Conservation (phyloP, 2,888 invertebrate species). For the Andrena chrysosceles region DNA sequence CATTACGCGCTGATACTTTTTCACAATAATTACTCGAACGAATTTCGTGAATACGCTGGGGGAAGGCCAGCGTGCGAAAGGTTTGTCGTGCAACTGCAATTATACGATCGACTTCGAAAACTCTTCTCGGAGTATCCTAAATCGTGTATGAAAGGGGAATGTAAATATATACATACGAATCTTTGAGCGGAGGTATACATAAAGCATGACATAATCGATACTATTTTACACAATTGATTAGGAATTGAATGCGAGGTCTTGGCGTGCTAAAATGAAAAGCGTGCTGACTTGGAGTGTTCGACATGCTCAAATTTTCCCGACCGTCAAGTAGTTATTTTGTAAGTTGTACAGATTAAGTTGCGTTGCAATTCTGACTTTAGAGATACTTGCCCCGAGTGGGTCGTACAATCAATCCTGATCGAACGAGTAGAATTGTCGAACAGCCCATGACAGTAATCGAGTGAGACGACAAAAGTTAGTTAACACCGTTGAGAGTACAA, state of each 20-base stretch:
- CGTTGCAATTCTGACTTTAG: not conserved
- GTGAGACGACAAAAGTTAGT: slow-evolving; percentile 23
- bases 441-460: slow-evolving; percentile 27
- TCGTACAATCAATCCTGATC: not conserved
- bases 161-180: slow-evolving; percentile 44
- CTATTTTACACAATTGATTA: slow-evolving; percentile 51
- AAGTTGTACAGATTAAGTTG: not conserved
- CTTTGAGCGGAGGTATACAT: slow-evolving; percentile 26
- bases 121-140: not conserved
- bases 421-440: not conserved
- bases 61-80: not conserved
- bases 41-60: not conserved
- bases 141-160: slow-evolving; percentile 12
- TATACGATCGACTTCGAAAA: not conserved
- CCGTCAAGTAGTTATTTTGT: slow-evolving; percentile 6
- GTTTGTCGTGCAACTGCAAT: slow-evolving; percentile 11
- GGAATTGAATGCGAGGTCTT: slow-evolving; percentile 16
- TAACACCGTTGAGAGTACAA: slow-evolving; percentile 20
- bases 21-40: slow-evolving; percentile 14
- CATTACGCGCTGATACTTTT: slow-evolving; percentile 32
- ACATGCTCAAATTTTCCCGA: not conserved
- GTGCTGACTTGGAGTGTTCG: slow-evolving; percentile 19
- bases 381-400: too few relatives aligned
- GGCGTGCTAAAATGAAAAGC: not conserved
- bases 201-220: slow-evolving; percentile 34